These are phyloP conservation scores for Synaphobranchus kaupii DNA, from an alignment of 2,797 vertebrate genomes.

Conservation along the genomic window DNA sequence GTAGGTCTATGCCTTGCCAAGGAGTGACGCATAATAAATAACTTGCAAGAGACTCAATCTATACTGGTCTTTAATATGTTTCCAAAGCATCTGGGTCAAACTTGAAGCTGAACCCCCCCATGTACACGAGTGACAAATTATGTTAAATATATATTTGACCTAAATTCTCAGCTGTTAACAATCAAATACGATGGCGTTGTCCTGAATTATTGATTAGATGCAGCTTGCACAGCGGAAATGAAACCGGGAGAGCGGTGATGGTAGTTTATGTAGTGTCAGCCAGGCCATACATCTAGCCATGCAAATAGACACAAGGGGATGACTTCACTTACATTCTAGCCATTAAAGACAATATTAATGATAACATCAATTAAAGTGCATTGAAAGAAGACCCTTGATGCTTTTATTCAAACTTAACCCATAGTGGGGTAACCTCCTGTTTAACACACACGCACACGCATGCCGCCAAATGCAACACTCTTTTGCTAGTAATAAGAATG, in stretches of 20 bases:
- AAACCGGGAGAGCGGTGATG: conserved; percentile 1
- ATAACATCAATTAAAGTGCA: conserved; percentile 7
- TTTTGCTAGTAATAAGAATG: neutral
- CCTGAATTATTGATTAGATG: conserved; percentile 38
- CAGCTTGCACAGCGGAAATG: conserved; percentile 25
- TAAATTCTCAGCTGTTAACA: conserved; percentile 55
- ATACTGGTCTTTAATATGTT: conserved; percentile 52
- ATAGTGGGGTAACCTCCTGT: neutral
- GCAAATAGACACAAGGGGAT: conserved; percentile 23
- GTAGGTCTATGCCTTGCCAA: conserved; percentile 52
- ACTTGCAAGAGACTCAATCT: conserved; percentile 43
- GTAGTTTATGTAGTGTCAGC: neutral
- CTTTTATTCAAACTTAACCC: neutral
- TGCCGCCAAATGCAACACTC: neutral
- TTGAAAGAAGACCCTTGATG: neutral
- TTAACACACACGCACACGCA: neutral
- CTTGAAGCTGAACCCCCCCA: conserved; percentile 35
- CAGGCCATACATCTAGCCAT: conserved; percentile 30
- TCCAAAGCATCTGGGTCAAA: conserved; percentile 58
- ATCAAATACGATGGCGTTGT: conserved; percentile 35
- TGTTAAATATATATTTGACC: conserved; percentile 46
- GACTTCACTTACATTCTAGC: conserved; percentile 37
- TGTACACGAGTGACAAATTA: conserved; percentile 41
- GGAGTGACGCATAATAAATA: conserved; percentile 52
- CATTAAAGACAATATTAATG: conserved; percentile 30